Evolutionary conservation across 2,113 vertebrate species (phyloP).

Genomic region (Rhinoptilus africanus): DNA sequence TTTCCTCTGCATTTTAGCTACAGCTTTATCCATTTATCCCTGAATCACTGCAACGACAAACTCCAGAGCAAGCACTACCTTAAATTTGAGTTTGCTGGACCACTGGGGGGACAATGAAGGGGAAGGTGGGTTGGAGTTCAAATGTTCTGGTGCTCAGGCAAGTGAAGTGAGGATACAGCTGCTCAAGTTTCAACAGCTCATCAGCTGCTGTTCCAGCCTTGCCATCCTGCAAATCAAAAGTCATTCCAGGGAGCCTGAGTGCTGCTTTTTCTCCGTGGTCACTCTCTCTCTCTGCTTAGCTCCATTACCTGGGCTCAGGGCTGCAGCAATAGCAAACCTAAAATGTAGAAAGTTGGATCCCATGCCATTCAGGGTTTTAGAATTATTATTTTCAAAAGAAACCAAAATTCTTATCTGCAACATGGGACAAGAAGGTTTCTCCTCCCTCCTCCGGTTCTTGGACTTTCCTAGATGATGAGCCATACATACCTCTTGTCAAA

Average conservation of each 20-base stretch:
- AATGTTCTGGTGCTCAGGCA: neutral
- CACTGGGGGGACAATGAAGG: neutral
- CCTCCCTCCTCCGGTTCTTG: neutral
- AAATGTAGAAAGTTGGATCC: neutral
- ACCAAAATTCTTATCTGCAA: neutral
- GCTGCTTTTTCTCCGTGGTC: neutral
- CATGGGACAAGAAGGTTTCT: neutral
- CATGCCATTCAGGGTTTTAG: neutral
- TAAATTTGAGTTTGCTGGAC: neutral
- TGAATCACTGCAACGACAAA: neutral
- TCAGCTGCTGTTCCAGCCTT: neutral
- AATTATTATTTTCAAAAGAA: neutral
- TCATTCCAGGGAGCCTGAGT: rapidly evolving
- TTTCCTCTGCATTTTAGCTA: neutral
- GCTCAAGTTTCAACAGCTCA: neutral
- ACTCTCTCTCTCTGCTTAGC: neutral
- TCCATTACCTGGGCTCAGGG: neutral
- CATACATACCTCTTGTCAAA: neutral
- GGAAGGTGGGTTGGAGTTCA: neutral
- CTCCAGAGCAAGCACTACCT: neutral
- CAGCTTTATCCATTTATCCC: neutral
- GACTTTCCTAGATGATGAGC: neutral
- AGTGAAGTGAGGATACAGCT: neutral
- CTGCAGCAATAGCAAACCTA: neutral
- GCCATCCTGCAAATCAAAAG: neutral